Evolutionary conservation across 1,140 invertebrate species (phyloP), one percentile per base, ranked within the genome.

Genomic region (Heliconius hermathena): DNA sequence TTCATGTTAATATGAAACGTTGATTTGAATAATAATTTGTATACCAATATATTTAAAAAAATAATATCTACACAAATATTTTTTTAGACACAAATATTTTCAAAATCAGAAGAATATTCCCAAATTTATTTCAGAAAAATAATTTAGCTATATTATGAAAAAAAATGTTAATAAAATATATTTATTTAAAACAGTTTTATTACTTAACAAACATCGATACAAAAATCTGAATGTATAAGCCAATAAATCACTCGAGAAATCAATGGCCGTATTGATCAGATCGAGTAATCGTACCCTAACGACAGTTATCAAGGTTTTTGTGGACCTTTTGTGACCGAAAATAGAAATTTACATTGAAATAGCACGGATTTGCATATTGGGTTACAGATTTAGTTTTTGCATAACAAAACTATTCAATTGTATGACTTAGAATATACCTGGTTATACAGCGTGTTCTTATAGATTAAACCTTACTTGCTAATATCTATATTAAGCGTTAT

Each of bases 171-270:
- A 33, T 33, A 33, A 3, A 41, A 4, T 13, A 13, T 41, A 11
- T 46, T 46, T 46, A n/a, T 46, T 3, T 46, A 46, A 41, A 16
- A 46, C 13, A 16, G 13, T 46, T 46, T 46, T 6, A n/a, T 66
- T 71, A 76, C 36, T 8, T 20, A 66, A 41, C 74, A 76, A 41
- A 76, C 16, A 71, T 70, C 36, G 66, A 70, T 16, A 72, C 33
- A 72, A 72, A 41, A 66, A 66, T 78, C 54, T 22, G 11, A 26
- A 66, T 77, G 66, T 70, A 78, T 79, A 83, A 81, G 85, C 87
- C 85, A 90, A 92, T 92, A 92, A 91, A 91, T 92, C 91, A 90
- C 91, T 92, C 88, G 84, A 91, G 82, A 85, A 88, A 92, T 91
- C 91, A 92, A 91, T 90, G 88, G 75, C 85, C 91, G 90, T 86